Percentiles rank a stretch among this genome's conserved stretches.
Conservation (phyloP, 2,888 invertebrate species). For the Pterostichus madidus region DNA sequence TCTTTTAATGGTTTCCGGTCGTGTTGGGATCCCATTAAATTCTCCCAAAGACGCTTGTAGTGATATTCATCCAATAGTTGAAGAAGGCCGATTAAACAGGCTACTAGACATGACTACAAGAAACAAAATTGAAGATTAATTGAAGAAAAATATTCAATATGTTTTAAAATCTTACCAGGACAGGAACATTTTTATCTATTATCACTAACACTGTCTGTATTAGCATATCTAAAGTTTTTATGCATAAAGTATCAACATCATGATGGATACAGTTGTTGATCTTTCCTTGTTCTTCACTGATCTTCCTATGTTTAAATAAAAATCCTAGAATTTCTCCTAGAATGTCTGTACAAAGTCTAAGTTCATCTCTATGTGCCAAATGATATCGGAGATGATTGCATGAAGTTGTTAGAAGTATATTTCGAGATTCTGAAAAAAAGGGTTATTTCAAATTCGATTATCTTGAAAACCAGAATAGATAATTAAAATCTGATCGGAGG, state of each 20-base stretch:
- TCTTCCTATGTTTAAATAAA: constrained; percentile 79
- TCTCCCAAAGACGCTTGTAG: constrained; percentile 92
- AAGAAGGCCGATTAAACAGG: constrained; percentile 91
- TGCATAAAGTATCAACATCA: constrained; percentile 90
- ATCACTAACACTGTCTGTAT: constrained; percentile 91
- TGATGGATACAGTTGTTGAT: constrained; percentile 84
- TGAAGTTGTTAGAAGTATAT: constrained; percentile 89
- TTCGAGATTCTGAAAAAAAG: constrained; percentile 86
- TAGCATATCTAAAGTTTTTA: constrained; percentile 89
- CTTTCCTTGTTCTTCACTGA: constrained; percentile 78
- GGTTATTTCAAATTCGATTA: background rate
- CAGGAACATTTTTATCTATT: constrained; percentile 87
- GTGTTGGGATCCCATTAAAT: constrained; percentile 83
- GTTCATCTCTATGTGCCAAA: constrained; percentile 88
- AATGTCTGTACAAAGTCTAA: constrained; percentile 91
- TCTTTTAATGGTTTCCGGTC: constrained; percentile 92
- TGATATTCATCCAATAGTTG: constrained; percentile 93
- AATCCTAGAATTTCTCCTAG: constrained; percentile 89
- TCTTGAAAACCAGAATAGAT: background rate
- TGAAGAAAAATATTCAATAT: constrained; percentile 13
- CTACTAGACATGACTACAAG: constrained; percentile 89
- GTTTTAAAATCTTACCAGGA: constrained; percentile 78
- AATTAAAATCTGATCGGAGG: too few species aligned
- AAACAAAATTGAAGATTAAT: constrained; percentile 47
- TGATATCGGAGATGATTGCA: constrained; percentile 93